phyloP scores from a whole-genome alignment of 1,140 invertebrate genomes.

The Acyrthosiphon pisum region DNA sequence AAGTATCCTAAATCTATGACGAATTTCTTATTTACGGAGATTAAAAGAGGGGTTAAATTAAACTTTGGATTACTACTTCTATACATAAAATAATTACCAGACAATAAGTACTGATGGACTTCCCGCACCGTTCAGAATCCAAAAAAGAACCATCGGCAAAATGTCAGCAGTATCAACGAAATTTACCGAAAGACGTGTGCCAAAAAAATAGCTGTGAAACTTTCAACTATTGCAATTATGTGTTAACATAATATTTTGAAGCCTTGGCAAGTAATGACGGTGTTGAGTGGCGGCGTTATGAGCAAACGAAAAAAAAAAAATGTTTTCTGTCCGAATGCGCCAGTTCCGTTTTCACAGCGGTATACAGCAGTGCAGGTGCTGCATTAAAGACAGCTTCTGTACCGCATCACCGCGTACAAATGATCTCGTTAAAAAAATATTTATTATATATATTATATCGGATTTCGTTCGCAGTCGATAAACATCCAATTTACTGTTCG shows the following conservation, averaged over 20 bases:
- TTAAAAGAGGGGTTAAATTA: background rate
- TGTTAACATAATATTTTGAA: background rate
- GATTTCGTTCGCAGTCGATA: background rate
- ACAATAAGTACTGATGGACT: background rate
- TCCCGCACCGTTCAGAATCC: background rate
- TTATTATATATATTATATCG: background rate
- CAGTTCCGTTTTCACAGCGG: no score
- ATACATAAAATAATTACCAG: background rate
- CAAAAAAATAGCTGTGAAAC: background rate
- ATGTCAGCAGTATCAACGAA: background rate
- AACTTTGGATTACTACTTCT: background rate
- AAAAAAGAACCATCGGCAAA: background rate
- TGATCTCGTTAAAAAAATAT: conserved; percentile 30
- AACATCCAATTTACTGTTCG: background rate
- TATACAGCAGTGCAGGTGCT: background rate
- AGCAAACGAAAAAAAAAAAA: background rate
- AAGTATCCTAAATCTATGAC: background rate
- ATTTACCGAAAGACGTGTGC: background rate
- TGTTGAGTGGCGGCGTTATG: background rate
- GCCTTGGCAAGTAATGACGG: background rate
- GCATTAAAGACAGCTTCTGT: background rate
- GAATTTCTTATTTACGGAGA: background rate
- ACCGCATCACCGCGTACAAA: background rate
- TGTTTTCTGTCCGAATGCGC: background rate
- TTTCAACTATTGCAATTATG: background rate